Evolutionary conservation across 1,140 invertebrate genomes (phyloP).

Genomic region (Cydia pomonella): DNA sequence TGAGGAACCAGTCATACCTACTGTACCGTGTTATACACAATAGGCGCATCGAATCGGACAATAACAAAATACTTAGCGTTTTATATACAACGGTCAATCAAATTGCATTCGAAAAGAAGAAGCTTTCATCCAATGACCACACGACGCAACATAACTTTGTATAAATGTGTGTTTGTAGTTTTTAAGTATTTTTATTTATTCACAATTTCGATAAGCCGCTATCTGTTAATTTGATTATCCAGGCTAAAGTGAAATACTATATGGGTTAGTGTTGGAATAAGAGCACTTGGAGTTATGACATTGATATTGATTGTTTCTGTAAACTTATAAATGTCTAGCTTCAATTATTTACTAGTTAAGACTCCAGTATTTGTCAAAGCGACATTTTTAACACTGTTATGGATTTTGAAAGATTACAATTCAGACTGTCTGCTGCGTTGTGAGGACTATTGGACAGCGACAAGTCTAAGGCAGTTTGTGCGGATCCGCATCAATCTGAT

Average conservation of each 20-base stretch:
- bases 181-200: no score
- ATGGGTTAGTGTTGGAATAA: no score
- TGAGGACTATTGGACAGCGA: neutral
- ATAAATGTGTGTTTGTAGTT: neutral
- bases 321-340: no score
- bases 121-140: neutral
- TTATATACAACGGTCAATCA: neutral
- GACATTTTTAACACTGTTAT: neutral
- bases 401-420: neutral
- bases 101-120: neutral
- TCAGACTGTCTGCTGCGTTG: neutral
- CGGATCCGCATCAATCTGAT: neutral
- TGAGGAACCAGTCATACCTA: slow-evolving; percentile 27
- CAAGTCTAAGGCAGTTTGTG: neutral
- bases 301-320: no score
- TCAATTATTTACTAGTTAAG: no score
- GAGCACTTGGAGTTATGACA: no score
- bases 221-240: no score
- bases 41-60: neutral
- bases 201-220: no score
- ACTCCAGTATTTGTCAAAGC: no score
- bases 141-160: slow-evolving; percentile 6
- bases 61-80: slow-evolving; percentile 12
- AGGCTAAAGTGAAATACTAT: no score
- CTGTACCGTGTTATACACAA: slow-evolving; percentile 21